phyloP scores from a whole-genome alignment of 2,888 invertebrate genomes.

The Platynereis dumerilii region DNA sequence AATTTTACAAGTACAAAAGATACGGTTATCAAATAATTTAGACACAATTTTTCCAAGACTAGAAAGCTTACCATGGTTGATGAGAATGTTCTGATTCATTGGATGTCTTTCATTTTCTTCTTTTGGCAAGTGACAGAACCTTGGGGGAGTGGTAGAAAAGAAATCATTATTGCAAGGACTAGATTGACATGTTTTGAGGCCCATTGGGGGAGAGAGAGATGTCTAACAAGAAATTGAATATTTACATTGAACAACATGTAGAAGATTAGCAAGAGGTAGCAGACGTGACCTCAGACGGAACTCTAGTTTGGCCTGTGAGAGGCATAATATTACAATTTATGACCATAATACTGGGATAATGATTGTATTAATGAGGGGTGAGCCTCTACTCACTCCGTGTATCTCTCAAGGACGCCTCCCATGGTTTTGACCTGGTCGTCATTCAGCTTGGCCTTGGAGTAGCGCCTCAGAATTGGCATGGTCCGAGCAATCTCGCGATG shows the following conservation, averaged over 20 bases:
- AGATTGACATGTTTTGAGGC: no score
- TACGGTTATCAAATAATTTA: no score
- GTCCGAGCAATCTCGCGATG: conserved; percentile 42
- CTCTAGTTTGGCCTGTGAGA: background rate
- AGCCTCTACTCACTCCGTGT: conserved; percentile 54
- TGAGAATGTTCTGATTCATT: conserved; percentile 49
- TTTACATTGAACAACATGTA: no score
- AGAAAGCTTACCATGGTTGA: conserved; percentile 47
- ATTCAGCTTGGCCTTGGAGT: conserved; percentile 51
- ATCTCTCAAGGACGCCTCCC: conserved; percentile 57
- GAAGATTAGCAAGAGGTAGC: no score
- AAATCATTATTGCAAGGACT: no score
- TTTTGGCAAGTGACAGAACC: conserved; percentile 43
- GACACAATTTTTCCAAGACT: no score
- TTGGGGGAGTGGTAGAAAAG: no score
- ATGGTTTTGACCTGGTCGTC: conserved; percentile 59
- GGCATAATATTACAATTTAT: conserved; percentile 1
- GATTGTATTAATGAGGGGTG: background rate
- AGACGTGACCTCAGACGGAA: background rate
- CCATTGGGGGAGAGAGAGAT: no score
- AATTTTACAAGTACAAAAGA: background rate
- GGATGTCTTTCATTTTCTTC: conserved; percentile 43
- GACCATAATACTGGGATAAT: background rate
- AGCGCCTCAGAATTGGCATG: conserved; percentile 42
- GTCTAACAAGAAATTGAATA: no score